Percentiles rank a stretch among this genome's conserved stretches.
phyloP scores from a whole-genome alignment of 2,113 vertebrate species.

The Erinaceus europaeus region DNA sequence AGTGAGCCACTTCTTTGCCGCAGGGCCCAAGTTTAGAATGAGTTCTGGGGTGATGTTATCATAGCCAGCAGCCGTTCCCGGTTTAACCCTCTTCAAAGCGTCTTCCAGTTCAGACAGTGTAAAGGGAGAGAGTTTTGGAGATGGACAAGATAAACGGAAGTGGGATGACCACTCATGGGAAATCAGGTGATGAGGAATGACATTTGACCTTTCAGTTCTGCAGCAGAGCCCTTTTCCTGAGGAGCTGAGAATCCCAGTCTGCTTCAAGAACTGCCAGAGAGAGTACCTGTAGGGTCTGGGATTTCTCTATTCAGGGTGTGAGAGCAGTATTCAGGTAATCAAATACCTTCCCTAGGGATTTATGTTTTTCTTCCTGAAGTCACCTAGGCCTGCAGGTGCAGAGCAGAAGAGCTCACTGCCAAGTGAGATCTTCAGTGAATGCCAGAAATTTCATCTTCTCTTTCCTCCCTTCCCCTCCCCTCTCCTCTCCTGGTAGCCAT shows the following conservation, averaged over 20 bases:
- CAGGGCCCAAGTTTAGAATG: too few species aligned
- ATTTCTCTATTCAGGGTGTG: neutral
- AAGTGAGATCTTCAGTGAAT: neutral
- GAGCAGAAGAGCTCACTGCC: neutral
- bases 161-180: too few species aligned
- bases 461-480: neutral
- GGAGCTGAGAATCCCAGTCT: neutral
- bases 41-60: too few species aligned
- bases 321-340: neutral
- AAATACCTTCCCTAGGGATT: neutral
- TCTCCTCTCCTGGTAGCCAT: too few species aligned
- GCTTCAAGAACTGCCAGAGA: neutral
- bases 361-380: neutral
- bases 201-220: constrained; percentile 6
- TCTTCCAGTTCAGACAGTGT: too few species aligned
- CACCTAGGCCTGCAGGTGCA: neutral
- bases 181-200: neutral
- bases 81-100: too few species aligned
- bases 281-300: neutral
- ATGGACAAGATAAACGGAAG: too few species aligned
- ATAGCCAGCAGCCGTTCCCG: too few species aligned
- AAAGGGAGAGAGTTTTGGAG: too few species aligned
- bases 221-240: neutral
- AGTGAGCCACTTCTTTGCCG: too few species aligned
- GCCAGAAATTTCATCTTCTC: neutral